Evolutionary conservation across 2,113 vertebrate genomes (phyloP).

Genomic region (Brachionichthys hirsutus): DNA sequence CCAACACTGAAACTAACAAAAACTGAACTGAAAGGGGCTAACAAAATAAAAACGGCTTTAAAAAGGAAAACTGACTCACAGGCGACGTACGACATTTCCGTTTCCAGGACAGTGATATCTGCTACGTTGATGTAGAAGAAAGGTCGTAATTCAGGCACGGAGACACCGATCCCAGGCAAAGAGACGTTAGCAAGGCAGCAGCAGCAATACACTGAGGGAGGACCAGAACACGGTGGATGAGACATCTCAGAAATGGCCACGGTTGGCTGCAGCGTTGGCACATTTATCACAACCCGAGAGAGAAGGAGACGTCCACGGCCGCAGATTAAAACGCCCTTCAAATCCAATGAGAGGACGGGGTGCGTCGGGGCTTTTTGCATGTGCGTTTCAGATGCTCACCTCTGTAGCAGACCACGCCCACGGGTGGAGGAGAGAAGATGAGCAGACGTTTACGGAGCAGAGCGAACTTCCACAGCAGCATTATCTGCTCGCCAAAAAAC

Average conservation of each 20-base stretch:
- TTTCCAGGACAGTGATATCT: slow-evolving; percentile 91
- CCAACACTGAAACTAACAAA: too few relatives aligned
- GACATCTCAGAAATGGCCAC: neutral
- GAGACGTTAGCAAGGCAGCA: slow-evolving; percentile 96
- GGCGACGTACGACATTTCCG: slow-evolving; percentile 92
- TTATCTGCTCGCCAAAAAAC: slow-evolving; percentile 97
- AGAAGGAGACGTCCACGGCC: neutral
- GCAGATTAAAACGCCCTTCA: neutral
- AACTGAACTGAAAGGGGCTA: too few relatives aligned
- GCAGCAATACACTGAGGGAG: slow-evolving; percentile 91
- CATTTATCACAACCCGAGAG: neutral
- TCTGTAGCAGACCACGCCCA: slow-evolving; percentile 97
- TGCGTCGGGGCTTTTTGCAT: neutral
- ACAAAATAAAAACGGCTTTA: too few relatives aligned
- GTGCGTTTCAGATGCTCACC: slow-evolving; percentile 73
- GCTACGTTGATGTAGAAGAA: slow-evolving; percentile 98
- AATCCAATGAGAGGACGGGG: too few relatives aligned
- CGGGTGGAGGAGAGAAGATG: slow-evolving; percentile 95
- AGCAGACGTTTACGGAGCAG: slow-evolving; percentile 94
- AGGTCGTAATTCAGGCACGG: slow-evolving; percentile 91
- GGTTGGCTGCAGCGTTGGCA: neutral
- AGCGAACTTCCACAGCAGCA: slow-evolving; percentile 96
- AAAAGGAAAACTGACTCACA: slow-evolving; percentile 81
- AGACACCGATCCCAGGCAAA: slow-evolving; percentile 86
- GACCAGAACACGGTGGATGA: neutral